A percentile compares a stretch with the other conserved stretches of the same genome.
Conservation (phyloP, 1,140 invertebrate species). For the Rhopalosiphum padi region DNA sequence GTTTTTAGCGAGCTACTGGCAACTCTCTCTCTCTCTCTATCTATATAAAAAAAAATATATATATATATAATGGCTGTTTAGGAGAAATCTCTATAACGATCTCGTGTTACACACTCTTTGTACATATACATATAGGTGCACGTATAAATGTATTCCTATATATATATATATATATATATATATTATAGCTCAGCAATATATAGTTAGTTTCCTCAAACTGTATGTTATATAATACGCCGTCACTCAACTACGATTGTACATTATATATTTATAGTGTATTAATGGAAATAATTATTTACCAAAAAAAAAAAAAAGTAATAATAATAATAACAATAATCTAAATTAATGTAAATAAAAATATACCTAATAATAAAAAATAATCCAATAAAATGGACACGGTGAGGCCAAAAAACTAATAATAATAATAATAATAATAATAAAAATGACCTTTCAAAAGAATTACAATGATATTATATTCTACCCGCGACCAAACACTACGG, state of each 20-base stretch:
- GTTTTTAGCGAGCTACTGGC: slow-evolving; percentile 32
- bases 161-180: too few relatives aligned
- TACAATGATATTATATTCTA: neutral
- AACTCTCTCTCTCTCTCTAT: neutral
- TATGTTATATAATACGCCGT: neutral
- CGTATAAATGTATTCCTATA: neutral
- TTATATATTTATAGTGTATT: neutral
- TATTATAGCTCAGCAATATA: neutral
- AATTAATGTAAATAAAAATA: neutral
- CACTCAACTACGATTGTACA: neutral
- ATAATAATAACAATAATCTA: neutral
- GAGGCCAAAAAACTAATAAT: neutral
- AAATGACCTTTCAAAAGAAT: neutral
- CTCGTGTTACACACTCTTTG: neutral
- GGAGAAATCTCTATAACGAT: neutral
- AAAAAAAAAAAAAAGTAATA: neutral
- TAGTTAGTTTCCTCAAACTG: neutral
- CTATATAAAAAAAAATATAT: neutral
- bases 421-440: neutral
- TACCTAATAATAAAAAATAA: too few relatives aligned
- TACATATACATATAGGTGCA: neutral
- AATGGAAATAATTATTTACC: neutral
- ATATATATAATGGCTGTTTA: neutral
- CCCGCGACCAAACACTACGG: too few relatives aligned
- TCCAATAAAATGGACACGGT: too few relatives aligned